Conservation (phyloP, 2,888 invertebrate species). For the Eupithecia tripunctaria region DNA sequence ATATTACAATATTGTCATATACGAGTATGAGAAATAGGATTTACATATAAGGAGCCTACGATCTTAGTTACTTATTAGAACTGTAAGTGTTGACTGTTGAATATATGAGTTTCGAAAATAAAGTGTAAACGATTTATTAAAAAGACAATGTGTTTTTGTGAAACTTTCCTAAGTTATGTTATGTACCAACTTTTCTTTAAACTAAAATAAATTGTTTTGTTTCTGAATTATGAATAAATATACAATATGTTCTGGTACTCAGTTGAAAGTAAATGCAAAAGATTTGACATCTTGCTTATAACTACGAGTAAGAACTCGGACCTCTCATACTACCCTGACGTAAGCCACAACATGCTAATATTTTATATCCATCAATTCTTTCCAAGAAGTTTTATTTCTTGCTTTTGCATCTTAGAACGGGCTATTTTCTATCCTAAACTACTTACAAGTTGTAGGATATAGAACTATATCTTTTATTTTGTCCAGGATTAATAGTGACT, state of each 20-base stretch:
- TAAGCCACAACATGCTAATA: neutral
- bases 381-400: neutral
- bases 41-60: neutral
- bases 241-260: neutral
- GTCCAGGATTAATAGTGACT: neutral
- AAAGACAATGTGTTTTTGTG: neutral
- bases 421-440: neutral
- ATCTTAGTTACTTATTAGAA: neutral
- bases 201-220: neutral
- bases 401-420: neutral
- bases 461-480: neutral
- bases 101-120: neutral
- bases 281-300: neutral
- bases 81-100: constrained; percentile 13
- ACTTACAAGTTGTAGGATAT: neutral
- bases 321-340: neutral
- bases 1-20: neutral
- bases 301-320: neutral
- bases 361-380: neutral
- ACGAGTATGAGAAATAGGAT: neutral
- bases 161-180: neutral
- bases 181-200: neutral
- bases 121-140: neutral
- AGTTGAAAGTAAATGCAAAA: constrained; percentile 2
- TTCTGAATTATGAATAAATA: neutral